Conservation (phyloP, 2,797 vertebrate species). For the Propithecus perrieri region DNA sequence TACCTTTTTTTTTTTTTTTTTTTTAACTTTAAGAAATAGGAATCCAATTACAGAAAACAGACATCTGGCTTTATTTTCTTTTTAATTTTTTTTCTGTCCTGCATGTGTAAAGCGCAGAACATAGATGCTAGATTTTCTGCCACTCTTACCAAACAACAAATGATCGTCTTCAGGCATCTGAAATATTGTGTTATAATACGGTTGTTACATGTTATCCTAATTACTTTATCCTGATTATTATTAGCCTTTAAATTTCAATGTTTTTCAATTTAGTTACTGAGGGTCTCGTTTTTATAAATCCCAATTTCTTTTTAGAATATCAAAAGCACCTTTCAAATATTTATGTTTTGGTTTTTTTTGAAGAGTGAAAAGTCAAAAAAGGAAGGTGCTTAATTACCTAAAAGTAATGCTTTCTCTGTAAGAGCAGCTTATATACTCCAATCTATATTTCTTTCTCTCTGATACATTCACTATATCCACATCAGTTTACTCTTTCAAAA, state of each 20-base stretch:
- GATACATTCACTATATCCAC: not conserved
- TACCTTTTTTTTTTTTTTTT: not conserved
- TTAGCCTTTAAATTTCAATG: not conserved
- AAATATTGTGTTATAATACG: not conserved
- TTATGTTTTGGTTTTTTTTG: not conserved
- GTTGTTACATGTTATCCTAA: not conserved
- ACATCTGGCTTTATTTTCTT: not conserved
- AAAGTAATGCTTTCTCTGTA: not conserved
- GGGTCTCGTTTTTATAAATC: not conserved
- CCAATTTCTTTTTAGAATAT: not conserved
- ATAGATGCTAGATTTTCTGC: not conserved
- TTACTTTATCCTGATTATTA: not conserved
- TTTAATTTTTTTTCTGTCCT: not conserved
- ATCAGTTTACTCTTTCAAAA: not conserved
- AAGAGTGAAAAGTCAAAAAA: not conserved
- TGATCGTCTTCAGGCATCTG: not conserved
- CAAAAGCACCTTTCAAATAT: not conserved
- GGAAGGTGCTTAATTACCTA: accelerated
- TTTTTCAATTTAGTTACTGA: not conserved
- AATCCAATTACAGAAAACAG: not conserved
- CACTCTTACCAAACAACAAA: not conserved
- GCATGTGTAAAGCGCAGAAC: not conserved
- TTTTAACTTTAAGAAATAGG: not conserved
- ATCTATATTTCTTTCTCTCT: not conserved
- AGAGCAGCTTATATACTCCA: accelerated